Evolutionary conservation across 2,113 vertebrate genomes (phyloP).

Genomic region (Malurus cyaneus): DNA sequence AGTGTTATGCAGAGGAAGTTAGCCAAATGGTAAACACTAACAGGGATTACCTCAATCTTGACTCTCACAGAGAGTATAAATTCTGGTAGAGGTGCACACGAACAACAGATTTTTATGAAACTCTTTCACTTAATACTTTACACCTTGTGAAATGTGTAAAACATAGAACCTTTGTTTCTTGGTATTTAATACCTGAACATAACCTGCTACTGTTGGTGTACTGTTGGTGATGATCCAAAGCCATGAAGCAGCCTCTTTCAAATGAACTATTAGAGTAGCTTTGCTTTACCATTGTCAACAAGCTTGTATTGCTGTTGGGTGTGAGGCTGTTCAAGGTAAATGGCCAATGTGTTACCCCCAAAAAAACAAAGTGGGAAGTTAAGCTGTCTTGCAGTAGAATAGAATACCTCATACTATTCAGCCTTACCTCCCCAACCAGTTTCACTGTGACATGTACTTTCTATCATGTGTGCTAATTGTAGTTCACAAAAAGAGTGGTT

Average conservation of each 20-base stretch:
- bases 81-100: not conserved
- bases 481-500: not conserved
- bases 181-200: not conserved
- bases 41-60: not conserved
- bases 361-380: not conserved
- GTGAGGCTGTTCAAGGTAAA: not conserved
- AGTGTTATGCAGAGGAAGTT: not conserved
- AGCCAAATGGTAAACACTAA: not conserved
- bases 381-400: not conserved
- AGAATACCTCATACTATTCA: not conserved
- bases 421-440: not conserved
- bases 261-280: not conserved
- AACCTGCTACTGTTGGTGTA: not conserved
- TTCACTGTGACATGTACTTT: not conserved
- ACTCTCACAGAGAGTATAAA: not conserved
- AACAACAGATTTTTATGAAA: not conserved
- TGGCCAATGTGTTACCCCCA: not conserved
- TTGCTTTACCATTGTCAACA: not conserved
- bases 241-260: not conserved
- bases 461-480: not conserved
- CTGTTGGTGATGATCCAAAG: not conserved
- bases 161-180: not conserved
- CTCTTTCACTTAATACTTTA: not conserved
- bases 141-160: not conserved
- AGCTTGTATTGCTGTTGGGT: not conserved